A percentile compares a stretch with the other conserved stretches of the same genome.
These are phyloP conservation scores for Centropristis striata DNA, from an alignment of 2,113 vertebrate species.

Conservation along the genomic window DNA sequence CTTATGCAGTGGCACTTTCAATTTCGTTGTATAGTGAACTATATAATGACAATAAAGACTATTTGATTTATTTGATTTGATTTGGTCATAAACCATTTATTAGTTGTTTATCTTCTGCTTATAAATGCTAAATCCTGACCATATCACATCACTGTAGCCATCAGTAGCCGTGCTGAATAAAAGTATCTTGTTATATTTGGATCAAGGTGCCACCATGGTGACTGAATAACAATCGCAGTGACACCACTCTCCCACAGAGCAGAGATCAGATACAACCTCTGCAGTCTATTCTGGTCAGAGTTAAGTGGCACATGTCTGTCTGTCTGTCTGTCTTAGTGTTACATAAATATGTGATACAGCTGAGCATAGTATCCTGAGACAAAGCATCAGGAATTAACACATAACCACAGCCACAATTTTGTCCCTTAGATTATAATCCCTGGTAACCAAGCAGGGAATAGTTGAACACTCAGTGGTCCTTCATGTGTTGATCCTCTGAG, in stretches of 20 bases:
- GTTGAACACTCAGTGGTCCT: constrained; percentile 10
- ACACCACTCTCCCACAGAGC: constrained; percentile 17
- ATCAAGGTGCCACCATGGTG: constrained; percentile 14
- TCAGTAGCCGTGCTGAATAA: not conserved
- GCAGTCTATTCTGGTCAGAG: constrained; percentile 53
- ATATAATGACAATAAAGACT: too few species aligned
- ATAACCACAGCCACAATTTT: constrained; percentile 13
- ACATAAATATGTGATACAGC: constrained; percentile 53
- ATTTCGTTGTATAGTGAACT: too few species aligned
- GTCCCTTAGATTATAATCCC: constrained; percentile 18
- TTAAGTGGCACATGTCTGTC: constrained; percentile 39
- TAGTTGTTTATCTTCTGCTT: not conserved
- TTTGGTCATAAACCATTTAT: not conserved
- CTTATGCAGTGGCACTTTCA: too few species aligned
- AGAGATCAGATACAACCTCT: constrained; percentile 30
- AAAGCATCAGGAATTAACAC: constrained; percentile 62
- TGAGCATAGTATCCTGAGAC: constrained; percentile 28
- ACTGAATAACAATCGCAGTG: constrained; percentile 20
- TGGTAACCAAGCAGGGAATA: constrained; percentile 17
- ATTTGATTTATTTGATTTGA: too few species aligned
- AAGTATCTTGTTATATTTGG: constrained; percentile 44
- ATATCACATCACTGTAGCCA: not conserved
- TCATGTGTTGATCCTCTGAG: constrained; percentile 19
- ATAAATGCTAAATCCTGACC: not conserved
- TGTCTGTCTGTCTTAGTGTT: constrained; percentile 20